Conservation (phyloP, 1,140 invertebrate genomes). For the Calephelis nemesis region DNA sequence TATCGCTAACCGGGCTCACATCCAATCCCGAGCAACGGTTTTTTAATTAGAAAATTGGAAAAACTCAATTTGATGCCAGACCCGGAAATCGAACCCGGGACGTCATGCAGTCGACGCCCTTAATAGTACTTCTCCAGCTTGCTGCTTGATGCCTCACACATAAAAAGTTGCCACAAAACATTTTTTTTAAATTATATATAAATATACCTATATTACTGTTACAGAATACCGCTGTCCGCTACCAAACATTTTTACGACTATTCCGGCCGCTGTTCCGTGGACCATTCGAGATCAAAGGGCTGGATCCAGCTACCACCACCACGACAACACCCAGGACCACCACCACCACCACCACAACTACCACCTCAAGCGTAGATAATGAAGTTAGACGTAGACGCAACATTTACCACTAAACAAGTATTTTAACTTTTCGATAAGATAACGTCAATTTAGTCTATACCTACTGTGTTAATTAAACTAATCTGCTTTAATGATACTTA, state of each 20-base stretch:
- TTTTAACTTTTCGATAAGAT: neutral
- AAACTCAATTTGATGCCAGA: too few relatives aligned
- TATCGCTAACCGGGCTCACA: too few relatives aligned
- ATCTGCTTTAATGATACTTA: too few relatives aligned
- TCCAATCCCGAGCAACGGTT: too few relatives aligned
- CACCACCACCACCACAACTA: constrained; percentile 63
- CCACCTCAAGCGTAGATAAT: constrained; percentile 39
- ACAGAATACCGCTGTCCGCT: constrained; percentile 86
- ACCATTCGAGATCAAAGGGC: constrained; percentile 83
- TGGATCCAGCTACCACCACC: constrained; percentile 79
- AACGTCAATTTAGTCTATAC: neutral
- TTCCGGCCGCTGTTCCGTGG: constrained; percentile 85
- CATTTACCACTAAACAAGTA: neutral
- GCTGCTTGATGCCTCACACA: too few relatives aligned
- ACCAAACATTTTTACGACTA: constrained; percentile 81
- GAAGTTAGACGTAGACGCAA: constrained; percentile 44
- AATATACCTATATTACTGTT: constrained; percentile 39
- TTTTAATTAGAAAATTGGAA: too few relatives aligned
- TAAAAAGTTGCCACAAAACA: too few relatives aligned
- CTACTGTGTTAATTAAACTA: neutral
- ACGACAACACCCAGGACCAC: constrained; percentile 71
- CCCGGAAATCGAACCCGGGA: too few relatives aligned
- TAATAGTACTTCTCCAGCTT: too few relatives aligned
- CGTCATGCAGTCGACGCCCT: too few relatives aligned
- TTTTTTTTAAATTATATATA: neutral